Evolutionary conservation across 2,888 invertebrate genomes (phyloP), one percentile per base, ranked within the genome.

Genomic region (Cetonia aurata): DNA sequence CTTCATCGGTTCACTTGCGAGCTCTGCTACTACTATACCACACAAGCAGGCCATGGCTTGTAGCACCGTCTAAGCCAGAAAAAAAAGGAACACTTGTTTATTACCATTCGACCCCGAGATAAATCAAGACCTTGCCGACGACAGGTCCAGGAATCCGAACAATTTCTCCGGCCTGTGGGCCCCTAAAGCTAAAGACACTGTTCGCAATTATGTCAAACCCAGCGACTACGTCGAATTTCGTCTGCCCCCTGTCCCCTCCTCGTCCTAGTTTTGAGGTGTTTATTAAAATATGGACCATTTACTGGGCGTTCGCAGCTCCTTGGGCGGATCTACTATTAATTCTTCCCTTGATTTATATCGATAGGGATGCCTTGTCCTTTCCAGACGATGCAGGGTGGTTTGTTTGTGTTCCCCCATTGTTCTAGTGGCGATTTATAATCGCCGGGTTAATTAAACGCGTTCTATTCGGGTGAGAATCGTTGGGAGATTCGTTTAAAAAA

Each of bases 41-140:
- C 37, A 37, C 2, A 10, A 37, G 37, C 37, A 6, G 37, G 10
- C 10, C 37, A 25, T 4, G 4, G 37, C 10, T 37, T 37, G 10
- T 10, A 10, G 4, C 10, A 37, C 3, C 37, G 10, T 1, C 37
- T 6, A 10, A 8, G 8, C 37, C 37, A 37, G 10, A 37, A 37
- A 31, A 56, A 55, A 56, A 33, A 9, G 37, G 37, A 37, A 56
- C 55, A 56, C 55, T 56, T 56, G 55, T 56, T 56, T 56, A 56
- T 56, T 56, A 33, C 33, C 13, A 37, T 56, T 56, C 31, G 33
- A 56, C 55, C 55, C 33, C 37, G 13, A 37, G 33, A 56, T 56
- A 56, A 56, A 56, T 56, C 55, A 56, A 25, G 37, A 33, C 15
- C 55, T 12, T 31, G 55, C 33, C 55, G 31, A 6, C 33, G 37